Evolutionary conservation across 2,113 vertebrate genomes (phyloP).

Genomic region (Murina feae): DNA sequence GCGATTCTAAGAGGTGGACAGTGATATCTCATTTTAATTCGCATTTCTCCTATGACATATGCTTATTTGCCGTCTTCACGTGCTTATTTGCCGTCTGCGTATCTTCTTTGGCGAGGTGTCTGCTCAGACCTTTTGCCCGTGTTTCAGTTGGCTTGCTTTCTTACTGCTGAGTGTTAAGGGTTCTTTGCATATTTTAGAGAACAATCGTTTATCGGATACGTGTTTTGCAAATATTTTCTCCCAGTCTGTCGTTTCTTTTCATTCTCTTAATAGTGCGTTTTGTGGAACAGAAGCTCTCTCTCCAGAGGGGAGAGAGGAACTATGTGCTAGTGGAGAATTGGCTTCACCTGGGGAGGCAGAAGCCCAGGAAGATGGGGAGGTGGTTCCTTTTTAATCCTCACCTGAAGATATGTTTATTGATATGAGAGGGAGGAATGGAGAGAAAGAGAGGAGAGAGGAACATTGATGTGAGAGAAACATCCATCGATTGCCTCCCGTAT

Average conservation of each 20-base stretch:
- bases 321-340: no score
- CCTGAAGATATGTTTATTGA: not conserved
- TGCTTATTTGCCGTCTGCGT: fast-evolving
- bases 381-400: not conserved
- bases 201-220: not conserved
- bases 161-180: not conserved
- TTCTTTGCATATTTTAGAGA: not conserved
- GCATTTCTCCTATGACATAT: no score
- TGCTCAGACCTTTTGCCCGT: not conserved
- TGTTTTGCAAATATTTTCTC: not conserved
- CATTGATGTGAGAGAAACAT: not conserved
- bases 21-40: no score
- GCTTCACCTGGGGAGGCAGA: not conserved
- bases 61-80: not conserved
- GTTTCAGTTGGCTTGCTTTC: not conserved
- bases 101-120: not conserved
- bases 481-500: not conserved
- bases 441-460: not conserved
- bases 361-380: not conserved
- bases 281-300: not conserved
- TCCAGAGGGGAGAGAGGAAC: fast-evolving
- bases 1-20: fast-evolving
- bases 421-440: not conserved
- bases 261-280: not conserved
- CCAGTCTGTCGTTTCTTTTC: not conserved